Conservation (phyloP, 2,113 vertebrate genomes). For the Ictidomys tridecemlineatus region DNA sequence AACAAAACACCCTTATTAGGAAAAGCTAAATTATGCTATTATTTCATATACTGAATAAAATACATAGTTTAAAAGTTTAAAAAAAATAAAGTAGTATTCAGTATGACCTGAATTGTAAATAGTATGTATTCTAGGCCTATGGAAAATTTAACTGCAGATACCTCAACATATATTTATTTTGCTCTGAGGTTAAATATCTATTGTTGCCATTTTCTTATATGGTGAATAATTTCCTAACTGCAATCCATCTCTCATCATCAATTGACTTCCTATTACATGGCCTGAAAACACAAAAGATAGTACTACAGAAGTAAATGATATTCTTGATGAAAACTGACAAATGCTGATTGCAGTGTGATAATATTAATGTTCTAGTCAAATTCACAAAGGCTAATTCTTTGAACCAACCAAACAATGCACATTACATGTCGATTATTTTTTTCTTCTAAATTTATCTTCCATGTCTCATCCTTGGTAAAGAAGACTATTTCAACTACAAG, state of each 20-base stretch:
- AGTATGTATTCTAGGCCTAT: neutral
- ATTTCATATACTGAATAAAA: neutral
- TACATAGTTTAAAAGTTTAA: neutral
- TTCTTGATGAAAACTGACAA: constrained; percentile 25
- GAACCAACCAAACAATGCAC: neutral
- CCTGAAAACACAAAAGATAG: neutral
- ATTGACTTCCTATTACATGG: neutral
- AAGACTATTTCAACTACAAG: constrained; percentile 51
- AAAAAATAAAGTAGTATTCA: neutral
- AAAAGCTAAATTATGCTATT: neutral
- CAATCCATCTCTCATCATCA: neutral
- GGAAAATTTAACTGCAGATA: neutral
- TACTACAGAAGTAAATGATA: neutral
- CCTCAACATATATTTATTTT: neutral
- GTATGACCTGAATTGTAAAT: neutral
- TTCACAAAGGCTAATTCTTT: constrained; percentile 39
- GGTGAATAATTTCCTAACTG: neutral
- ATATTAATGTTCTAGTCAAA: constrained; percentile 51
- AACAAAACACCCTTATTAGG: neutral
- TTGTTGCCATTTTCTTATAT: neutral
- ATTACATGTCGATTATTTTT: constrained; percentile 26
- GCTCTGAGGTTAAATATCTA: neutral
- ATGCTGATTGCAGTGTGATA: constrained; percentile 18
- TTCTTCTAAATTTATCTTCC: constrained; percentile 52
- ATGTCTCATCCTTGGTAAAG: neutral